Evolutionary conservation across 2,113 vertebrate genomes (phyloP).

Genomic region (Phainopepla nitens): DNA sequence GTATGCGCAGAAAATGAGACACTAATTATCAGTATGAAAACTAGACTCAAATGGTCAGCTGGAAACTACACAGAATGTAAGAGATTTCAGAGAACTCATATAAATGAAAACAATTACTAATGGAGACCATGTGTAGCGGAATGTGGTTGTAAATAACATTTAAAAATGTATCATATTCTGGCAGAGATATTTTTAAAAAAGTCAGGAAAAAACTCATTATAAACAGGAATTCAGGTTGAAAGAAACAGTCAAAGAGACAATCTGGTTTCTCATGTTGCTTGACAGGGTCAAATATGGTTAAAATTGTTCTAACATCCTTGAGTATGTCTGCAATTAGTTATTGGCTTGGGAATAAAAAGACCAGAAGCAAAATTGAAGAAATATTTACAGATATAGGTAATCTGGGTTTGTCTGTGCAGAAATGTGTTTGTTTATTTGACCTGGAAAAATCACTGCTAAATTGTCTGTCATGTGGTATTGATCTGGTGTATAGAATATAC

Average conservation of each 20-base stretch:
- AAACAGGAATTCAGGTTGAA: not conserved
- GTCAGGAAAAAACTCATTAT: rapidly evolving
- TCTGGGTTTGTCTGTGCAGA: not conserved
- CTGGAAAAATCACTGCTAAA: not conserved
- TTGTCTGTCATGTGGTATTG: not conserved
- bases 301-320: not conserved
- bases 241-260: not conserved
- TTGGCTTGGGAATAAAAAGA: not conserved
- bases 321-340: not conserved
- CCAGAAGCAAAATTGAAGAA: not conserved
- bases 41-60: not conserved
- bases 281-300: not conserved
- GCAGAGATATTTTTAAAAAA: not conserved
- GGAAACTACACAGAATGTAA: not conserved
- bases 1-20: not conserved
- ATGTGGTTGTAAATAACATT: not conserved
- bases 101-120: not conserved
- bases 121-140: not conserved
- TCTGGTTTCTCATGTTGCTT: not conserved
- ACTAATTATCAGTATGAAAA: not conserved
- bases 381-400: not conserved
- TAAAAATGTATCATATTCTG: not conserved
- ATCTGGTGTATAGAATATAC: not conserved
- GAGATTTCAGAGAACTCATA: not conserved
- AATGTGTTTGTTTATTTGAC: not conserved